These are phyloP conservation scores for Paratilapia polleni DNA, from an alignment of 2,113 vertebrate genomes.

Conservation along the genomic window DNA sequence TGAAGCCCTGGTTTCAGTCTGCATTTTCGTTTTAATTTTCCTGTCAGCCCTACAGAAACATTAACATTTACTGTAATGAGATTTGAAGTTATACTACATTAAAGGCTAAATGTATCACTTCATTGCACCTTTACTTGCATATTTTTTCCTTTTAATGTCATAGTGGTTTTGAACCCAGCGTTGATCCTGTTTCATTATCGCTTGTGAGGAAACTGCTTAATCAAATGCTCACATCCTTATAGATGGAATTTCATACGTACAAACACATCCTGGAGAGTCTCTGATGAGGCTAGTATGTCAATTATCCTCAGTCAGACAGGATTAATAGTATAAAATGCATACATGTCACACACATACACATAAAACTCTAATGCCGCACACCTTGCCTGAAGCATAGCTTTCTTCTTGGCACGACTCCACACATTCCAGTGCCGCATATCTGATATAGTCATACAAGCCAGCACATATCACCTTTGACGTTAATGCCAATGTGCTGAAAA, in stretches of 20 bases:
- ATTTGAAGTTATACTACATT: neutral
- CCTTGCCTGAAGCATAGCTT: slow-evolving; percentile 28
- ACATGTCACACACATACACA: slow-evolving; percentile 19
- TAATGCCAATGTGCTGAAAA: slow-evolving; percentile 62
- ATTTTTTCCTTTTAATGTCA: slow-evolving; percentile 11
- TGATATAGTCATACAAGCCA: slow-evolving; percentile 56
- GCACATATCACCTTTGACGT: slow-evolving; percentile 36
- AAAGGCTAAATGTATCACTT: neutral
- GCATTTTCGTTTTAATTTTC: neutral
- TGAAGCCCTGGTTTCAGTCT: neutral
- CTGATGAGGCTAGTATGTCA: slow-evolving; percentile 21
- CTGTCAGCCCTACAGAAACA: neutral
- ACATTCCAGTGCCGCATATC: slow-evolving; percentile 57
- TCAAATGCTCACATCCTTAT: neutral
- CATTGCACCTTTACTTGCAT: slow-evolving; percentile 3
- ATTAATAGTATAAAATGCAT: slow-evolving; percentile 44
- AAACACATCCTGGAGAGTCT: neutral
- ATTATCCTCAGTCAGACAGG: slow-evolving; percentile 31
- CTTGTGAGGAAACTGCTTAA: neutral
- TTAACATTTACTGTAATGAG: neutral
- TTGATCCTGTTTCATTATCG: neutral
- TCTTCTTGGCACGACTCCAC: slow-evolving; percentile 18
- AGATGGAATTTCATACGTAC: neutral
- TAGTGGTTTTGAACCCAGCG: slow-evolving; percentile 18
- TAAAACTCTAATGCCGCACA: slow-evolving; percentile 15